Percentiles rank a stretch among this genome's conserved stretches.
These are phyloP conservation scores for Colletes collaris DNA, from an alignment of 2,888 invertebrate species.

Conservation along the genomic window DNA sequence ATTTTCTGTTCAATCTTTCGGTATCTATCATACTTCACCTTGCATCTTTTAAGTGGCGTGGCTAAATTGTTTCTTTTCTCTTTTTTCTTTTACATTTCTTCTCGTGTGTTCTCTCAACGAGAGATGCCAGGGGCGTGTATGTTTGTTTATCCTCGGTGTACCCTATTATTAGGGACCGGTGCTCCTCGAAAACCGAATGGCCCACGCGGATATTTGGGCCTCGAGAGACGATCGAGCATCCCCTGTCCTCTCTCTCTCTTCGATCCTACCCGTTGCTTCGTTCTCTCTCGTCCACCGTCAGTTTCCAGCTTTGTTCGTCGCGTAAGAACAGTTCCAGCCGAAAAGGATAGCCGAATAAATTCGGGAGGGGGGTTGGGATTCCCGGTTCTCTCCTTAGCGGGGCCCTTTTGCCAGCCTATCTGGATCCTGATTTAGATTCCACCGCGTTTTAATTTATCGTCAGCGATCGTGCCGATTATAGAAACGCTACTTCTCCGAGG, in stretches of 20 bases:
- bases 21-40: constrained; percentile 49
- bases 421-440: constrained; percentile 65
- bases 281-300: background rate
- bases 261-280: constrained; percentile 25
- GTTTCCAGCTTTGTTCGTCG: constrained; percentile 28
- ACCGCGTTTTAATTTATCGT: constrained; percentile 65
- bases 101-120: constrained; percentile 72
- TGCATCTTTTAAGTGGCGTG: constrained; percentile 61
- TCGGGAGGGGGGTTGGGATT: constrained; percentile 11
- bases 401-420: constrained; percentile 34
- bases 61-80: constrained; percentile 63
- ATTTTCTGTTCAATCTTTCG: constrained; percentile 36
- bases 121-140: constrained; percentile 82
- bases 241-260: constrained; percentile 39
- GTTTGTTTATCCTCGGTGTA: constrained; percentile 82
- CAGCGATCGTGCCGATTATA: constrained; percentile 52
- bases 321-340: constrained; percentile 35
- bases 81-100: constrained; percentile 52
- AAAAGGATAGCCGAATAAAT: constrained; percentile 56
- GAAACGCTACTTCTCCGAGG: constrained; percentile 29
- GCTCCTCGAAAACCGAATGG: constrained; percentile 71
- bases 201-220: constrained; percentile 65
- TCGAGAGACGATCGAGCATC: constrained; percentile 62
- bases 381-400: constrained; percentile 4
- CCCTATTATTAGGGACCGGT: constrained; percentile 81